A percentile compares a stretch with the other conserved stretches of the same genome.
Evolutionary conservation across 2,888 invertebrate genomes (phyloP).

Genomic region (Athripsodes cinereus): DNA sequence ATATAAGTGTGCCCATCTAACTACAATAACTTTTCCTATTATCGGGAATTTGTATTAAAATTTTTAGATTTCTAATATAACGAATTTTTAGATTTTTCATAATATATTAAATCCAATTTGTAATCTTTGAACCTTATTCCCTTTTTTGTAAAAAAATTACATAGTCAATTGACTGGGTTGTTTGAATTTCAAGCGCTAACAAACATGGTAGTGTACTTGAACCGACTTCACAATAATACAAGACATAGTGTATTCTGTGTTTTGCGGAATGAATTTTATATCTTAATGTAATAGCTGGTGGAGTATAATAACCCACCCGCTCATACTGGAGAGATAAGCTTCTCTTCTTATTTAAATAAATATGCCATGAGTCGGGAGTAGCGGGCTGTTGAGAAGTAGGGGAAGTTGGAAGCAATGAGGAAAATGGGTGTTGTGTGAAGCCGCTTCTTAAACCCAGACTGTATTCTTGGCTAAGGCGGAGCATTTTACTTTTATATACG

Average conservation of each 20-base stretch:
- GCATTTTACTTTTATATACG: background rate
- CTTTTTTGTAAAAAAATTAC: no score
- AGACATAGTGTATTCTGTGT: conserved; percentile 5
- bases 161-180: no score
- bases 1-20: no score
- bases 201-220: no score
- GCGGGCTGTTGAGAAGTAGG: conserved; percentile 22
- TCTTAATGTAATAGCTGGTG: background rate
- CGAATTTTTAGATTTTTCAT: no score
- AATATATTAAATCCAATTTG: no score
- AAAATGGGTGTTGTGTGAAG: conserved; percentile 15
- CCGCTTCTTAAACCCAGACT: conserved; percentile 16
- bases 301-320: conserved; percentile 21
- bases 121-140: no score
- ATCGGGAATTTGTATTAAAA: no score
- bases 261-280: conserved; percentile 9
- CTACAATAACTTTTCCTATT: no score
- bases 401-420: conserved; percentile 22
- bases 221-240: no score
- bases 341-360: conserved; percentile 27
- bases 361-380: conserved; percentile 24
- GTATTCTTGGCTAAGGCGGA: conserved; percentile 4
- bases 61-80: no score
- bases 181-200: no score
- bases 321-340: conserved; percentile 18